phyloP scores from a whole-genome alignment of 2,797 vertebrate genomes.

The Tympanoctomys barrerae region DNA sequence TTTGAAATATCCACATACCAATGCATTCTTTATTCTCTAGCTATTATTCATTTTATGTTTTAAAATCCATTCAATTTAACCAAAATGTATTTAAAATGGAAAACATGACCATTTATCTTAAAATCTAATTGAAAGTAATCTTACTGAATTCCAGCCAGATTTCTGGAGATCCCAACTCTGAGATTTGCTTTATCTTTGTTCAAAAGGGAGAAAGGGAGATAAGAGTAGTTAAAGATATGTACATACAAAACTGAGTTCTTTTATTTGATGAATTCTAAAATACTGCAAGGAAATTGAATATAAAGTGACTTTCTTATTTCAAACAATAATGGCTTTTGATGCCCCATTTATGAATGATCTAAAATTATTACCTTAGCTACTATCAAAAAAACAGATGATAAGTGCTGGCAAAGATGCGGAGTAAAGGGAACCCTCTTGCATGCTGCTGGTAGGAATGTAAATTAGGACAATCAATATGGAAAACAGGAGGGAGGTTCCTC shows the following conservation, averaged over 20 bases:
- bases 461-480: neutral
- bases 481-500: neutral
- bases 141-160: neutral
- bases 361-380: neutral
- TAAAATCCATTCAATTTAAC: neutral
- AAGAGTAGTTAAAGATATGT: neutral
- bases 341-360: neutral
- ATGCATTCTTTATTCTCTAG: neutral
- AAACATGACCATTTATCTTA: neutral
- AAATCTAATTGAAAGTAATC: neutral
- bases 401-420: accelerated
- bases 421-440: neutral
- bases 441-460: neutral
- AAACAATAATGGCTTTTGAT: neutral
- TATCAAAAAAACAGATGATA: neutral
- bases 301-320: neutral
- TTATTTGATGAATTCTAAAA: neutral
- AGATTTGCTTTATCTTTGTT: neutral
- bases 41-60: slow-evolving; percentile 2
- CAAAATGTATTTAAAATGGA: slow-evolving; percentile 19
- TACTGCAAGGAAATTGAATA: neutral
- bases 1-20: neutral
- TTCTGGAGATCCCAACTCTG: neutral
- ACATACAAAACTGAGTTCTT: neutral
- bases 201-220: neutral